phyloP scores from a whole-genome alignment of 2,113 vertebrate species.

The Oreochromis niloticus region DNA sequence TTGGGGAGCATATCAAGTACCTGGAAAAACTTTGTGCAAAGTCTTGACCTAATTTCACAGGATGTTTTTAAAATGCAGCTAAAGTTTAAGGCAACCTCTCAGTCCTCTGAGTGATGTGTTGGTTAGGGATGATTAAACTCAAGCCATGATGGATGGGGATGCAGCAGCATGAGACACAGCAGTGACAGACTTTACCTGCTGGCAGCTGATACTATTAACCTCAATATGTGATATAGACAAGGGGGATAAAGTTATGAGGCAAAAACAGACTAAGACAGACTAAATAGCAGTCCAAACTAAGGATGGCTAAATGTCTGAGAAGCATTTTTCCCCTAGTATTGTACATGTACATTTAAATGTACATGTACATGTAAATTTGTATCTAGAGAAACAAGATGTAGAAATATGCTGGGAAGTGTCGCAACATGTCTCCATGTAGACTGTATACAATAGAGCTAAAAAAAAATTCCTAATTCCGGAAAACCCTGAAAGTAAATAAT shows the following conservation, averaged over 20 bases:
- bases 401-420: not conserved
- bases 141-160: not conserved
- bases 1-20: not conserved
- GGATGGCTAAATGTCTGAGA: not conserved
- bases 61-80: not conserved
- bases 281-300: not conserved
- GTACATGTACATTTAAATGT: not conserved
- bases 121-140: slow-evolving; percentile 13
- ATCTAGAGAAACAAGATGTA: not conserved
- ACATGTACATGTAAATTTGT: too few relatives aligned
- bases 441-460: not conserved
- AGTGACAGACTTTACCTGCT: not conserved
- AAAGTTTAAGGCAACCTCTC: not conserved
- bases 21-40: not conserved
- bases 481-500: not conserved
- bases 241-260: not conserved
- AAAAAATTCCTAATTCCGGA: not conserved
- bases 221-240: not conserved
- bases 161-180: not conserved
- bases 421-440: not conserved
- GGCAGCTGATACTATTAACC: not conserved
- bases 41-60: not conserved
- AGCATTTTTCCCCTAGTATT: not conserved
- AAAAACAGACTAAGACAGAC: not conserved
- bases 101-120: not conserved